These are phyloP conservation scores for Dendroctonus ponderosae DNA, from an alignment of 1,140 invertebrate species.

Conservation along the genomic window DNA sequence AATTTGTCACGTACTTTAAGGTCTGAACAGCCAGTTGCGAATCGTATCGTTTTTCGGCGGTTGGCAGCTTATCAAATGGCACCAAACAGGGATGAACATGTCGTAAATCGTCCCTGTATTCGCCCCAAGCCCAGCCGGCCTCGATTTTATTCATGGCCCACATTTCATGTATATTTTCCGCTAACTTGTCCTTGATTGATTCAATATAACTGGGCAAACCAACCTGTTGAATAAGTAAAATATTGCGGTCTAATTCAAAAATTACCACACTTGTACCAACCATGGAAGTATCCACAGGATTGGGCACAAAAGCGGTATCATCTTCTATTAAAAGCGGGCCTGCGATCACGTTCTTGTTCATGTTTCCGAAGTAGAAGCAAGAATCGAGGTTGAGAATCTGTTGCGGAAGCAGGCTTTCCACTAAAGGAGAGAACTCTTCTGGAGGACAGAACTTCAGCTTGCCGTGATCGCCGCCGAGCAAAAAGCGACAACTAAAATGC, in stretches of 20 bases:
- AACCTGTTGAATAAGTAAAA: conserved; percentile 3
- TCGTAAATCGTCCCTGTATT: conserved; percentile 83
- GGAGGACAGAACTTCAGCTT: conserved; percentile 89
- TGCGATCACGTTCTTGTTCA: conserved; percentile 83
- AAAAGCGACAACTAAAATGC: conserved; percentile 82
- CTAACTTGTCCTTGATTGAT: conserved; percentile 91
- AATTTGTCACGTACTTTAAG: conserved; percentile 70
- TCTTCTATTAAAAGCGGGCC: conserved; percentile 89
- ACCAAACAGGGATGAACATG: conserved; percentile 96
- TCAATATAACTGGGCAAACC: conserved; percentile 85
- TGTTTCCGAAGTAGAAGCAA: conserved; percentile 97
- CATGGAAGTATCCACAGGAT: conserved; percentile 87
- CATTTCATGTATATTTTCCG: conserved; percentile 99
- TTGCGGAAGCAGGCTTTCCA: conserved; percentile 90
- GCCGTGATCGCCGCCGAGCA: conserved; percentile 96
- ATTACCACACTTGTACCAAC: conserved; percentile 51
- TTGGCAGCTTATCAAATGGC: conserved; percentile 89
- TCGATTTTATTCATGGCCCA: conserved; percentile 99
- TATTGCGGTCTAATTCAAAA: background rate
- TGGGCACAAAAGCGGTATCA: conserved; percentile 91
- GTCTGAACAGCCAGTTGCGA: conserved; percentile 96
- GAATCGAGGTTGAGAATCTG: conserved; percentile 92
- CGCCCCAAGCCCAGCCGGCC: conserved; percentile 94
- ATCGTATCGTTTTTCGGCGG: conserved; percentile 95
- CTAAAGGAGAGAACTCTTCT: conserved; percentile 86